These are phyloP conservation scores for Scaptomyza tumidula DNA, from an alignment of 2,888 invertebrate genomes.

Conservation along the genomic window DNA sequence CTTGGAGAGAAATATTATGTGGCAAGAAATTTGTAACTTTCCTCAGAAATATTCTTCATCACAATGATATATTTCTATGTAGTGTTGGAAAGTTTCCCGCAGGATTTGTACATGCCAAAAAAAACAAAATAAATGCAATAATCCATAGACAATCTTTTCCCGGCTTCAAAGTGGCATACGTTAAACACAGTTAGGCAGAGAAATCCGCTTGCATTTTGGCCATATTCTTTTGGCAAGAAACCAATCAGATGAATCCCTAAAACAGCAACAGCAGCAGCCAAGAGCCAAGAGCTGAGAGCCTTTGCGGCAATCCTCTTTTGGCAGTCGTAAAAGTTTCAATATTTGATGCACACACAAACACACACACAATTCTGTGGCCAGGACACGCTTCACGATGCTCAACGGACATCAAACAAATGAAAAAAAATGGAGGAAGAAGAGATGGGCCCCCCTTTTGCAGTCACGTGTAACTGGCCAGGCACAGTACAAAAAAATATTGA, in stretches of 20 bases:
- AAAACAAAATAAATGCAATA: background rate
- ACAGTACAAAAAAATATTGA: constrained; percentile 53
- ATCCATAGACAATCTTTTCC: constrained; percentile 22
- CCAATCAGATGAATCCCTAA: constrained; percentile 55
- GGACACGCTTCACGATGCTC: constrained; percentile 52
- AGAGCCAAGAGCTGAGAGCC: constrained; percentile 11
- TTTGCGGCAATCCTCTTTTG: constrained; percentile 18
- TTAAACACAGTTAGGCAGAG: background rate
- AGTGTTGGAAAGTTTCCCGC: constrained; percentile 17
- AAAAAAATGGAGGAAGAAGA: constrained; percentile 34
- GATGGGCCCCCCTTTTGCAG: no score
- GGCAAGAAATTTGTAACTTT: no score
- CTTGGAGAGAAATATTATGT: no score
- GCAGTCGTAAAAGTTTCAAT: constrained; percentile 66
- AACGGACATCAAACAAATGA: constrained; percentile 68
- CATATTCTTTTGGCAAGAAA: constrained; percentile 60
- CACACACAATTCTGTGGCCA: constrained; percentile 62
- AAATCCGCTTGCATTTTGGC: constrained; percentile 8
- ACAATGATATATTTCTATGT: background rate
- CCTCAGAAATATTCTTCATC: background rate
- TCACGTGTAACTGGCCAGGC: constrained; percentile 66
- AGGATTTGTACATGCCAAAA: constrained; percentile 26
- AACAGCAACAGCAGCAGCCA: constrained; percentile 11
- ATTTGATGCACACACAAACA: constrained; percentile 55
- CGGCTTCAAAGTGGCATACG: background rate